Percentiles rank a stretch among this genome's conserved stretches.
These are phyloP conservation scores for Cacatua alba DNA, from an alignment of 2,113 vertebrate species.

Conservation along the genomic window DNA sequence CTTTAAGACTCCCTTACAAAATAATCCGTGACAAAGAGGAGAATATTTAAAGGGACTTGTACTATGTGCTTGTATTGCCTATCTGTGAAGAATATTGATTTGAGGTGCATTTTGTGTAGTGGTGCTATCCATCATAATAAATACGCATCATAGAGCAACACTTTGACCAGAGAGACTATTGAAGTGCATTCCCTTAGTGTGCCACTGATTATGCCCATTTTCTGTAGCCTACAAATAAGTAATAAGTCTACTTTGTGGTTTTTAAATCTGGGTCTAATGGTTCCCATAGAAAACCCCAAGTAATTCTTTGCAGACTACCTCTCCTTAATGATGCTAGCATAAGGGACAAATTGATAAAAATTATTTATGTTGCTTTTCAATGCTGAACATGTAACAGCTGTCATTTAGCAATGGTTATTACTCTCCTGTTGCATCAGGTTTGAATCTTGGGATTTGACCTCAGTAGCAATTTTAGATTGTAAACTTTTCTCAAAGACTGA, in stretches of 20 bases:
- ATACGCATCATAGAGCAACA: background rate
- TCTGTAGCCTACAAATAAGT: background rate
- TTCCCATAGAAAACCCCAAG: background rate
- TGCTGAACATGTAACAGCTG: background rate
- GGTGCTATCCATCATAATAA: background rate
- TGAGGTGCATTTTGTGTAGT: background rate
- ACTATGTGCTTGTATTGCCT: background rate
- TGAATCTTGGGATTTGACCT: conserved; percentile 38
- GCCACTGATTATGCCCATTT: background rate
- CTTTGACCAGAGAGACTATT: background rate
- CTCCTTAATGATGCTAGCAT: background rate
- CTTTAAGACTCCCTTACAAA: background rate
- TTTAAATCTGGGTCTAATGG: background rate
- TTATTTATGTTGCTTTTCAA: background rate
- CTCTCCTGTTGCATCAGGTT: conserved; percentile 34
- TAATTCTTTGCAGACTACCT: background rate
- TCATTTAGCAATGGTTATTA: background rate
- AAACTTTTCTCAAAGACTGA: background rate
- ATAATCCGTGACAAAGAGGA: background rate
- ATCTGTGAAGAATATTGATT: background rate
- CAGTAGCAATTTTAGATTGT: background rate
- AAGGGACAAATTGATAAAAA: background rate
- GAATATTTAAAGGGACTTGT: background rate
- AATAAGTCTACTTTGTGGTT: background rate
- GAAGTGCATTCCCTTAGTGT: background rate